A percentile compares a stretch with the other conserved stretches of the same genome.
These are phyloP conservation scores for Morbakka virulenta DNA, from an alignment of 30 jellyfish, hydroid and myxozoan species.

Conservation along the genomic window DNA sequence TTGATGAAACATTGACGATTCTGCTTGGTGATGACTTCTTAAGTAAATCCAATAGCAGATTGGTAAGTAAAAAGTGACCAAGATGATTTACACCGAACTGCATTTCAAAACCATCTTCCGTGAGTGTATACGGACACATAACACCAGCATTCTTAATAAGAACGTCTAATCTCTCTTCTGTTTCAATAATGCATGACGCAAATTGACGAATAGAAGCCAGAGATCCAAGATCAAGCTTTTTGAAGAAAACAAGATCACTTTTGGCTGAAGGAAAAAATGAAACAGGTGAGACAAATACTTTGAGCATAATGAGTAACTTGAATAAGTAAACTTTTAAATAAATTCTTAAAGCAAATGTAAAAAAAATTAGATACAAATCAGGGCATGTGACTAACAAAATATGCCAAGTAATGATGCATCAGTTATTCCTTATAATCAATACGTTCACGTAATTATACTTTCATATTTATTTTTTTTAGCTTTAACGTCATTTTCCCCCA, in stretches of 20 bases:
- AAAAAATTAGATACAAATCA: no score
- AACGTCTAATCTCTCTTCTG: slow-evolving; percentile 56
- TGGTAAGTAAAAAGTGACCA: slow-evolving; percentile 87
- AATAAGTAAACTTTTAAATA: no score
- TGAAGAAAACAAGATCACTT: slow-evolving; percentile 44
- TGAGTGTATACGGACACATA: slow-evolving; percentile 74
- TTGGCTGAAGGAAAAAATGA: no score
- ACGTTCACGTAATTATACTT: no score
- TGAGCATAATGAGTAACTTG: no score
- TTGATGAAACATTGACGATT: slow-evolving; percentile 74
- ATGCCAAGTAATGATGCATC: no score
- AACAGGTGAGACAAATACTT: no score
- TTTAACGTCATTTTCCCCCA: no score
- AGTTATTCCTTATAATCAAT: no score
- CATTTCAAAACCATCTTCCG: slow-evolving; percentile 85
- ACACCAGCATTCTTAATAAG: slow-evolving; percentile 92
- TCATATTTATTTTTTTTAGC: no score
- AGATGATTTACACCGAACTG: slow-evolving; percentile 92
- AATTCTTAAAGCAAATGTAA: no score
- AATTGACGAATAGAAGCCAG: slow-evolving; percentile 60
- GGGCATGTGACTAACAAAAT: no score
- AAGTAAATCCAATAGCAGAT: slow-evolving; percentile 50
- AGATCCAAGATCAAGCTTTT: slow-evolving; percentile 74
- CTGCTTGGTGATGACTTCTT: slow-evolving; percentile 75
- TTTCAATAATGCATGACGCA: slow-evolving; percentile 45